phyloP scores from a whole-genome alignment of 1,140 invertebrate species.

The Wiebesia pumilae region DNA sequence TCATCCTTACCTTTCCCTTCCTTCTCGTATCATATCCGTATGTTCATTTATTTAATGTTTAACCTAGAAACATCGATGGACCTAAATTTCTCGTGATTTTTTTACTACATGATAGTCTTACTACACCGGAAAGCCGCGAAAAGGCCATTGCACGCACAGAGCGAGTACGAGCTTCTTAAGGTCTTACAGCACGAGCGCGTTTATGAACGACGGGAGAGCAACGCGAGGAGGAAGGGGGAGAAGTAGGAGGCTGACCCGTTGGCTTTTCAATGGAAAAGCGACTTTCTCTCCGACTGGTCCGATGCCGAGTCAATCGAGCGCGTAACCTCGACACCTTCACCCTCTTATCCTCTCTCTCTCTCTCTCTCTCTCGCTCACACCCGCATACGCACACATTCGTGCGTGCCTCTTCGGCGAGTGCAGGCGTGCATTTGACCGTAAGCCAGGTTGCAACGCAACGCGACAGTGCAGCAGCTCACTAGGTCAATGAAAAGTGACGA shows the following conservation, averaged over 20 bases:
- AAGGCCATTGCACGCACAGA: not conserved
- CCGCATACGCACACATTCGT: too few species aligned
- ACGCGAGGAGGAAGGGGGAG: slow-evolving; percentile 4
- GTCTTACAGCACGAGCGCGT: not conserved
- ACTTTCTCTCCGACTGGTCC: slow-evolving; percentile 50
- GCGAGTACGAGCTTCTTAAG: not conserved
- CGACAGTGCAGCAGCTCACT: not conserved
- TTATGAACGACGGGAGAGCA: not conserved
- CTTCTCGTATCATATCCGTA: too few species aligned
- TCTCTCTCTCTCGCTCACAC: not conserved
- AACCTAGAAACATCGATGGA: not conserved
- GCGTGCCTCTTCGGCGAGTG: not conserved
- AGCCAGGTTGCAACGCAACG: too few species aligned
- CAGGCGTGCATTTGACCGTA: not conserved
- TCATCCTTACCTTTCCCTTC: too few species aligned
- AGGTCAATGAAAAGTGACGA: slow-evolving; percentile 41
- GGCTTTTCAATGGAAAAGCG: slow-evolving; percentile 53
- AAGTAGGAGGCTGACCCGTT: not conserved
- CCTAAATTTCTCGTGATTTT: not conserved
- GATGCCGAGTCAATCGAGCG: slow-evolving; percentile 14
- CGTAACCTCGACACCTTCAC: slow-evolving; percentile 53
- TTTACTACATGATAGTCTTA: not conserved
- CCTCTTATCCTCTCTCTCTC: slow-evolving; percentile 18
- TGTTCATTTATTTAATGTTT: not conserved
- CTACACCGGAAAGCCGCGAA: not conserved